Conservation (phyloP, 2,888 invertebrate genomes). For the Drosophila parthenogenetica region DNA sequence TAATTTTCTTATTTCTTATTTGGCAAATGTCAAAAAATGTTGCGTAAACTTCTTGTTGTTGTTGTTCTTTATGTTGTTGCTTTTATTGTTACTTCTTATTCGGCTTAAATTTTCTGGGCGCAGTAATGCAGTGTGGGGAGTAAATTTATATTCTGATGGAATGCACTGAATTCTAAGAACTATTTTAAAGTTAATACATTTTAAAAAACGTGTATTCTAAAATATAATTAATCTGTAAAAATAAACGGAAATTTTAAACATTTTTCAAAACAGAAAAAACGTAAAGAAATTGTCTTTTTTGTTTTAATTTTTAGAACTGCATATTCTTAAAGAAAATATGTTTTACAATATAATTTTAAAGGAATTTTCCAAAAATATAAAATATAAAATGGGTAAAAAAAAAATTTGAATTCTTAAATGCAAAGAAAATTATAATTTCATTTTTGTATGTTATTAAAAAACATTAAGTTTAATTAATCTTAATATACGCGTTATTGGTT, state of each 20-base stretch:
- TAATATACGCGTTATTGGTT: too few species aligned
- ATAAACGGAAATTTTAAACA: too few species aligned
- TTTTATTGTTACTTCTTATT: slow-evolving; percentile 11
- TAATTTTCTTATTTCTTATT: slow-evolving; percentile 30
- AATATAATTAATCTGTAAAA: background rate
- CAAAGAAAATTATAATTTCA: too few species aligned
- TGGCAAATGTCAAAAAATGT: slow-evolving; percentile 66
- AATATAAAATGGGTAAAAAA: too few species aligned
- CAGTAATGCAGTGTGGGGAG: slow-evolving; percentile 41
- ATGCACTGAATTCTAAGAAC: slow-evolving; percentile 17
- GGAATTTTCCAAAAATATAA: too few species aligned
- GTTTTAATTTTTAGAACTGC: too few species aligned
- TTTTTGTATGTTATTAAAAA: too few species aligned
- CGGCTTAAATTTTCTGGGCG: slow-evolving; percentile 35
- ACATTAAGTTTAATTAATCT: too few species aligned
- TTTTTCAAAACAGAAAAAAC: too few species aligned
- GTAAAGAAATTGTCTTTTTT: too few species aligned
- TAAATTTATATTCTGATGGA: slow-evolving; percentile 20
- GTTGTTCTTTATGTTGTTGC: background rate
- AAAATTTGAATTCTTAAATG: too few species aligned
- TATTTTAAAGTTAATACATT: slow-evolving; percentile 8
- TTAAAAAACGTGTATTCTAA: background rate
- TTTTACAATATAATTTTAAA: too few species aligned
- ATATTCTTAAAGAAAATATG: background rate
- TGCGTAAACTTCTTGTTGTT: slow-evolving; percentile 52